These are phyloP conservation scores for Sturnira hondurensis DNA, from an alignment of 2,113 vertebrate species.

Conservation along the genomic window DNA sequence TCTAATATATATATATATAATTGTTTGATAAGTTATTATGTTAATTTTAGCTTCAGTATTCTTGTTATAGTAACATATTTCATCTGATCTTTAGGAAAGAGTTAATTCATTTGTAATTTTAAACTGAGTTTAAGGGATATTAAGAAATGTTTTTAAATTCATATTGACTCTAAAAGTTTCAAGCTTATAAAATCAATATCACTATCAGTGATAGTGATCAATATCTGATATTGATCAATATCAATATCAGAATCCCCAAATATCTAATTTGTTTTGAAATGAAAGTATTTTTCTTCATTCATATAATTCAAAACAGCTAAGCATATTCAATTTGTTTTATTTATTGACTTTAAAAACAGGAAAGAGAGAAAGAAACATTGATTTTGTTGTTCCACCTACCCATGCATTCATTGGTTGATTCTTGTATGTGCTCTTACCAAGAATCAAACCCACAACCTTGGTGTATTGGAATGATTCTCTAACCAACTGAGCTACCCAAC, in stretches of 20 bases:
- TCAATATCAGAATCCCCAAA: slow-evolving; percentile 66
- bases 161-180: slow-evolving; percentile 55
- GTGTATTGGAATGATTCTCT: too few species aligned
- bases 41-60: slow-evolving; percentile 27
- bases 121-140: slow-evolving; percentile 46
- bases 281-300: slow-evolving; percentile 75
- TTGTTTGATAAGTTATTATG: neutral
- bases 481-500: too few species aligned
- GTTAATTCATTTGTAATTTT: slow-evolving; percentile 49
- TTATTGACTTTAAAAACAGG: too few species aligned
- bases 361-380: too few species aligned
- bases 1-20: neutral
- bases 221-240: too few species aligned
- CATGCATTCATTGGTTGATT: too few species aligned
- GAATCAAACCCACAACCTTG: too few species aligned
- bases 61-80: slow-evolving; percentile 22
- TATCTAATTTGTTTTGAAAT: slow-evolving; percentile 73
- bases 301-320: slow-evolving; percentile 77
- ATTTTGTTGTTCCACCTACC: too few species aligned
- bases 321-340: slow-evolving; percentile 46
- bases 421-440: too few species aligned
- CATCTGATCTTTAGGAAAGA: neutral
- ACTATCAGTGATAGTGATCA: too few species aligned
- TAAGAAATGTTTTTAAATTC: slow-evolving; percentile 56
- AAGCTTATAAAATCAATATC: slow-evolving; percentile 54